Evolutionary conservation across 2,888 invertebrate genomes (phyloP), one percentile per base, ranked within the genome.

Genomic region (Gandaritis pyraliata): DNA sequence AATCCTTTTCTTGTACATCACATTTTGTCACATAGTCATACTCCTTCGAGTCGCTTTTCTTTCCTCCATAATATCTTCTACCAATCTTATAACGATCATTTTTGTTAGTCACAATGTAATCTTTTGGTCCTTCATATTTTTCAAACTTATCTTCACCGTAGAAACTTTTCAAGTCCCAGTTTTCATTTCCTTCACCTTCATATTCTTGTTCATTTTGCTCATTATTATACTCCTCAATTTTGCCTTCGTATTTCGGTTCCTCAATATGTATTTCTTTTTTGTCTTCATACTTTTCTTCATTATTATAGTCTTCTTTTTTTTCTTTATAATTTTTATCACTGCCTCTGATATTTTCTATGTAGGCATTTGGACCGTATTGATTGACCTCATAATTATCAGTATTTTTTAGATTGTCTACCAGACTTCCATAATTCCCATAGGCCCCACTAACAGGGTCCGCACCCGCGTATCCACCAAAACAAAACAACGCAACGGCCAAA

Each of bases 21-120:
- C 62, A 62, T 15, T 58, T 62, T 18, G 39, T 15, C 7, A 41
- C 23, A 15, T 58, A 62, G 36, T 62, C 58, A 18, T 62, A 62
- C 16, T 62, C 54, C 1, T 23, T 38, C 12, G 50, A 16, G 7
- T 62, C 58, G 23, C 46, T 47, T 33, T 47, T 41, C 10, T 16
- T n/a, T 30, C 18, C 18, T 13, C 51, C 16, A 18, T 58, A 36
- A 36, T 45, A 39, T 23, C 16, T 23, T 5, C 36, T 46, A 11
- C 16, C 23, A 5, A 0, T 33, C 5, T 33, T n/a, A 13, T 30
- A 8, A 3, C 41, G 41, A 18, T 49, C 38, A 2, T 46, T n/a
- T 54, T 58, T 58, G 3, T 51, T 23, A 1, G 53, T 11, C 13
- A 50, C 33, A 12, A 55, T 0, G 36, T 63, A 50, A 10, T 55